Evolutionary conservation across 2,888 invertebrate species (phyloP), one percentile per base, ranked within the genome.

Genomic region (Apotomis capreana): DNA sequence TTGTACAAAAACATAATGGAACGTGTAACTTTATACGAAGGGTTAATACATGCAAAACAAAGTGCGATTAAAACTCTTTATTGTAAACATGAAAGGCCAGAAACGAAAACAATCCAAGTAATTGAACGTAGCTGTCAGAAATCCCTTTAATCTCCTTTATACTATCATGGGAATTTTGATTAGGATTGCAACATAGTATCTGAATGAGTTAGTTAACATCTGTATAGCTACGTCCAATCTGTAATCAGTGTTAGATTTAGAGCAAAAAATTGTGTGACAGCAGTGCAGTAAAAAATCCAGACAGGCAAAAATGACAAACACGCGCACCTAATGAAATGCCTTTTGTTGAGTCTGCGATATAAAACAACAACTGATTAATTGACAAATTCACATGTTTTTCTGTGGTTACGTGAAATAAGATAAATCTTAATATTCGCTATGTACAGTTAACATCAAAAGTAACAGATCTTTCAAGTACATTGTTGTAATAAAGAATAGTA

Each of bases 11-110:
- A 58, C 40, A 51, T 40, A 64, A 61, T 60, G 37, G 5, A 40
- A 4, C n/a, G 37, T 6, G 13, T 59, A 52, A 40, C 59, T 49
- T 13, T 10, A 44, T 49, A 58, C n/a, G 5, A 61, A 69, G 10
- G 5, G 63, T 15, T 51, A 67, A 59, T 40, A 12, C 26, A 44
- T 54, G 54, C 60, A 54, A 60, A 52, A 64, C 15, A 59, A 59
- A 70, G n/a, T 51, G 26, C 9, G 15, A 49, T 49, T 37, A 15
- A 58, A 69, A 52, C n/a, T 37, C 4, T 59, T 64, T 64, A 59
- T 54, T 65, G 44, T 5, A 8, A 59, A 44, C 46, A 49, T 12
- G 65, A 57, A 36, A 57, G 46, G 37, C n/a, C n/a, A 57, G 3
- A 55, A 44, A 67, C 8, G 3, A 55, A 44, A 15, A 6, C 10